phyloP scores from a whole-genome alignment of 2,797 vertebrate genomes.

The Paguma larvata region DNA sequence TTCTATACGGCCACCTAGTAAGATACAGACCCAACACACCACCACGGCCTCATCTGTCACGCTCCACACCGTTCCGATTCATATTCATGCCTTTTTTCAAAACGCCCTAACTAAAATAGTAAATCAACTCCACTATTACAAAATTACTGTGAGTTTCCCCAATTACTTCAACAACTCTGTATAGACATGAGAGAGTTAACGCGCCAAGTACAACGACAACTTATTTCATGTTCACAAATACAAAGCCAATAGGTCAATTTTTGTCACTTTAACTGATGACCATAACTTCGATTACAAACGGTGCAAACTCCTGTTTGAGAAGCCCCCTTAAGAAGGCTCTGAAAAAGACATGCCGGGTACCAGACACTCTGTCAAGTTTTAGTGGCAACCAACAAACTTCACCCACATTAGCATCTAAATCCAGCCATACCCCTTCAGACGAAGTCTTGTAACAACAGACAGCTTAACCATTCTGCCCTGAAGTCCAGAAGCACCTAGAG shows the following conservation, averaged over 20 bases:
- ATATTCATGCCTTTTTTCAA: background rate
- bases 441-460: slow-evolving; percentile 39
- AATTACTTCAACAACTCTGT: background rate
- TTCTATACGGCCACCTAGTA: background rate
- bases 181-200: background rate
- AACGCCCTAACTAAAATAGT: background rate
- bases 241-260: background rate
- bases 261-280: slow-evolving; percentile 54
- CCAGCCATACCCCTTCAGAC: slow-evolving; percentile 43
- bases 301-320: background rate
- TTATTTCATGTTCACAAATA: slow-evolving; percentile 53
- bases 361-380: slow-evolving; percentile 80
- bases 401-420: slow-evolving; percentile 81
- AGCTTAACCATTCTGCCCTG: background rate
- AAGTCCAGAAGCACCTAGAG: slow-evolving; percentile 53
- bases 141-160: background rate
- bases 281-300: slow-evolving; percentile 66
- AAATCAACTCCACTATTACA: slow-evolving; percentile 46
- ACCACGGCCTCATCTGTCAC: background rate
- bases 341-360: slow-evolving; percentile 81
- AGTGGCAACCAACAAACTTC: slow-evolving; percentile 73
- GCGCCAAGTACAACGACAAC: slow-evolving; percentile 20
- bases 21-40: background rate
- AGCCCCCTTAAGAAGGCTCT: slow-evolving; percentile 64
- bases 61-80: background rate